Evolutionary conservation across 2,888 invertebrate genomes (phyloP), one percentile per base, ranked within the genome.

Genomic region (Pterostichus niger): DNA sequence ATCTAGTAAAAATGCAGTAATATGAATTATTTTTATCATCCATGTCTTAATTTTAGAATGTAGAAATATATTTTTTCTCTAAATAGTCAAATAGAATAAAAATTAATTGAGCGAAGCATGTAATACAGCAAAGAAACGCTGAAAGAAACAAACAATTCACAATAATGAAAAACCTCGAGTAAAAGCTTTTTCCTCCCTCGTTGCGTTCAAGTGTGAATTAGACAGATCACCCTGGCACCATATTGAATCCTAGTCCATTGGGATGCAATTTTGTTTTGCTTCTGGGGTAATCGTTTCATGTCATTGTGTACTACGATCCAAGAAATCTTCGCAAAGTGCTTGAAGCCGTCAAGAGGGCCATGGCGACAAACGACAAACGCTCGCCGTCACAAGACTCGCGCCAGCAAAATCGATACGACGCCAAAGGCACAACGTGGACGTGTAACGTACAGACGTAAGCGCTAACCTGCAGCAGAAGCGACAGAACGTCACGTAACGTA

Each of bases 351-450:
- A 71, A 71, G 68, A 40, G 68, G 68, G 44, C 68, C 46, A 17
- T 71, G 68, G 61, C 61, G 33, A 59, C 77, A 80, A 44, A 52
- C 79, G 79, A 79, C 79, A 64, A 79, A 44, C 79, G 79, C 35
- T 31, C 15, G 56, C 46, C 15, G 61, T 61, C 80, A 61, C 24
- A 33, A 68, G 68, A 64, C 33, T 35, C 52, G 54, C 68, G 33
- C n/a, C 44, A 24, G 11, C 44, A 68, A 68, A 54, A 76, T 76
- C 76, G 76, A 76, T 76, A 76, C 17, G 46, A 52, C 54, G 76
- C 76, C 76, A 76, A 76, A 56, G 56, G 52, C 76, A 76, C 76
- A 54, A 76, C 24, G 54, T 7, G 31, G 33, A 49, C 64, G 31
- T 31, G 59, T 35, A 13, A 24, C 17, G 49, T 24, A 52, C 24